Base-by-base conservation (phyloP, 30 jellyfish, hydroid and myxozoan species). In the Pseudorhiza aurosa region DNA sequence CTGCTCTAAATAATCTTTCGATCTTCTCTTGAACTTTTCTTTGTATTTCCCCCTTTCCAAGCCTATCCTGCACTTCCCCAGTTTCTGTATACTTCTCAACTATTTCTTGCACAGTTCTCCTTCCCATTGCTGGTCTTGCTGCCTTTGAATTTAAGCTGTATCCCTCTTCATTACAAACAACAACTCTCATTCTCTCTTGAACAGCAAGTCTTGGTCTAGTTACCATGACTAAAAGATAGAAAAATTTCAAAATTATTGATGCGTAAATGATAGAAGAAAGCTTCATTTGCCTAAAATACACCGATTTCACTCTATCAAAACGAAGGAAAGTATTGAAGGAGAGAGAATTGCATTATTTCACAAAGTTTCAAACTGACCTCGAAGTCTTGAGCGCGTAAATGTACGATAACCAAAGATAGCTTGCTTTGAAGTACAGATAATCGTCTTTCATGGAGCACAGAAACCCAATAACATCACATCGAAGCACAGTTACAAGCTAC, bases 1-100 rank as follows among this genome's bases (percentile, higher is more conserved):
- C 62, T 4, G 22, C 4, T 15, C 62, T 47, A 15, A 15, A 47
- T 15, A 17, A 47, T 47, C 62, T 47, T 17, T 17, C 62, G 62
- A 47, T 47, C 62, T 47, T 47, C 62, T 17, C 62, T 6, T 7
- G 62, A 2, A 47, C 62, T 47, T 47, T 21, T 47, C 62, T 17
- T 47, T 26, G 12, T 47, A 21, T 17, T 47, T 47, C 62, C 62
- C 62, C 62, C n/a, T 26, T 47, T 47, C 25, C 25, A 21, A 47
- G 62, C n/a, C 62, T 47, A 47, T 47, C 25, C 62, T 47, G 8
- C 62, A 47, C 62, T 6, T 47, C 62, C 62, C 62, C 50, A 39
- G 62, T 47, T 17, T 47, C 62, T 47, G 24, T 15, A 47, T 47
- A 47, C 62, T 47, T 47, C 22, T 47, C n/a, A 47, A 17, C 62